These are phyloP conservation scores for Oscheius sp. DNA, from an alignment of 2,888 invertebrate genomes.

Conservation along the genomic window DNA sequence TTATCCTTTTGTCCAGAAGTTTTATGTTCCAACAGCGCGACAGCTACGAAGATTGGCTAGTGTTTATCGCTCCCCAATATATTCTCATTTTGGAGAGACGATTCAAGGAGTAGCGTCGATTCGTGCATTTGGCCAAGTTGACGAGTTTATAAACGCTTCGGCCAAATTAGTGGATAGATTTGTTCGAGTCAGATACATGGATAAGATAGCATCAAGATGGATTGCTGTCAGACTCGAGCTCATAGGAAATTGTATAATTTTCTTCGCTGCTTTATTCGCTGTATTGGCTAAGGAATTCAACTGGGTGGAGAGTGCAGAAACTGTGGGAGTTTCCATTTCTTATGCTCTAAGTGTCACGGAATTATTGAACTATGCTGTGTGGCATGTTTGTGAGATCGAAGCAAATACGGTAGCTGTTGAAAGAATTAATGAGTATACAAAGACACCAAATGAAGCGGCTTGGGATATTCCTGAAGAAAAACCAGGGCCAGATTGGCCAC, in stretches of 20 bases:
- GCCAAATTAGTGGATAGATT: constrained; percentile 35
- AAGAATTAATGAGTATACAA: constrained; percentile 83
- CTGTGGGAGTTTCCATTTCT: constrained; percentile 74
- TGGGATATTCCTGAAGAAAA: constrained; percentile 50
- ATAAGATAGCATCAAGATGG: constrained; percentile 76
- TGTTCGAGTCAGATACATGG: constrained; percentile 56
- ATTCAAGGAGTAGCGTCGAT: constrained; percentile 74
- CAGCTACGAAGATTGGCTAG: constrained; percentile 74
- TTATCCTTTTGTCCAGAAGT: constrained; percentile 76
- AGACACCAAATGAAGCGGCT: constrained; percentile 43
- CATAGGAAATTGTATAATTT: constrained; percentile 87
- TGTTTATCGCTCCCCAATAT: constrained; percentile 66
- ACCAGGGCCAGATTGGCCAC: constrained; percentile 48
- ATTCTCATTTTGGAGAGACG: constrained; percentile 67
- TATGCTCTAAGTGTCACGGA: constrained; percentile 72
- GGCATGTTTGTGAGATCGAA: constrained; percentile 80
- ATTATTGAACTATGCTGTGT: constrained; percentile 63
- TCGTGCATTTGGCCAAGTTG: constrained; percentile 58
- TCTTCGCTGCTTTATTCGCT: constrained; percentile 91
- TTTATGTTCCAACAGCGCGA: constrained; percentile 91
- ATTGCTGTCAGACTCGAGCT: constrained; percentile 91
- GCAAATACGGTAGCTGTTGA: constrained; percentile 97
- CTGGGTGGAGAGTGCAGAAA: constrained; percentile 72
- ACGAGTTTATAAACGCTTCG: constrained; percentile 7
- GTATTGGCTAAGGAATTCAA: constrained; percentile 75